A percentile compares a stretch with the other conserved stretches of the same genome.
These are phyloP conservation scores for Mesoligia furuncula DNA, from an alignment of 2,888 invertebrate species.

Conservation along the genomic window DNA sequence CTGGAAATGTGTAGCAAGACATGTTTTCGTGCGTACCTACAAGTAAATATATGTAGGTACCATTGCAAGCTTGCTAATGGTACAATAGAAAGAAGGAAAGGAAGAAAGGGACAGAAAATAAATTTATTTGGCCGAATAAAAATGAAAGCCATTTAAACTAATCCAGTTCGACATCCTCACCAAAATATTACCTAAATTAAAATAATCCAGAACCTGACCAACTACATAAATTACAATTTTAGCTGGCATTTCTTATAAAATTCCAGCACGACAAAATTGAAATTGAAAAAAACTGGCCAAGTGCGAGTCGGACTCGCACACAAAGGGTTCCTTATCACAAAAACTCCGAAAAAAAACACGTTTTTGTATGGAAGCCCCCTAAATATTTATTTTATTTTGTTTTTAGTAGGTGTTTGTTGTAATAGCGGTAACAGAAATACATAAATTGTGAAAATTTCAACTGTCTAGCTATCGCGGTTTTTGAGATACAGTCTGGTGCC, in stretches of 20 bases:
- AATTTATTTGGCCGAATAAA: not conserved
- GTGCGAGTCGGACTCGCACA: too few species aligned
- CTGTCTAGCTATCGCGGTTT: too few species aligned
- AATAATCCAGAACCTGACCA: not conserved
- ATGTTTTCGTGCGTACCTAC: not conserved
- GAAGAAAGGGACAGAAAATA: not conserved
- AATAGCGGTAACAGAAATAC: too few species aligned
- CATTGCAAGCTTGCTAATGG: not conserved
- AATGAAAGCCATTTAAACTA: not conserved
- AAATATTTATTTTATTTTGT: too few species aligned
- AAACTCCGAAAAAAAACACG: too few species aligned
- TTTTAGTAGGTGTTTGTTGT: too few species aligned
- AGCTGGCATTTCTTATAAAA: not conserved
- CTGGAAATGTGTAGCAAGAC: not conserved
- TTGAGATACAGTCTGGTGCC: too few species aligned
- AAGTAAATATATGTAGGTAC: not conserved
- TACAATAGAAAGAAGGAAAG: not conserved
- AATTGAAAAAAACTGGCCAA: slow-evolving; percentile 44
- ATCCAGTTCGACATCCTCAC: not conserved
- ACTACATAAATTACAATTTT: not conserved
- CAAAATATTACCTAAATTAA: not conserved
- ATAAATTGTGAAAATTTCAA: too few species aligned
- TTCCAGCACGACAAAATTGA: slow-evolving; percentile 15
- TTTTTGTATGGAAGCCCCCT: too few species aligned
- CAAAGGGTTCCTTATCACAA: too few species aligned